Conservation (phyloP, 2,888 invertebrate genomes). For the Lasiommata megera region DNA sequence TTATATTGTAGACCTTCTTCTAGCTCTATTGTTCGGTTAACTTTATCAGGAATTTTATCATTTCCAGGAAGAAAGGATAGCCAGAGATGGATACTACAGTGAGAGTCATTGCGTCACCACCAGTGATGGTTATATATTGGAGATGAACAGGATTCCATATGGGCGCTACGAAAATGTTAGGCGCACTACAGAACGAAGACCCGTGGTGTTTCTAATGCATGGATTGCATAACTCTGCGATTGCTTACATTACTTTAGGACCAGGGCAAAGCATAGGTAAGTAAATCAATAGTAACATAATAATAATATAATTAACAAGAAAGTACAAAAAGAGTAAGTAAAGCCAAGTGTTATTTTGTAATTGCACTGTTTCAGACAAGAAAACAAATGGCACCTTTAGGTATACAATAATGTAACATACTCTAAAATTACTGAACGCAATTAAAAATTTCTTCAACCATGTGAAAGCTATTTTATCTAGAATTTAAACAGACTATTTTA, state of each 20-base stretch:
- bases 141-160: constrained; percentile 45
- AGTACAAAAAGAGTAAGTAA: no score
- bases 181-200: constrained; percentile 25
- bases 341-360: no score
- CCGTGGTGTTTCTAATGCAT: constrained; percentile 45
- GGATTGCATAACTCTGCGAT: constrained; percentile 40
- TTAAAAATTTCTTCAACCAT: no score
- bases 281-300: no score
- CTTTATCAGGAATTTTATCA: background rate
- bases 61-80: constrained; percentile 29
- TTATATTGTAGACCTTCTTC: no score
- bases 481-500: no score
- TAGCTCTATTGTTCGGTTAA: background rate
- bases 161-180: constrained; percentile 28
- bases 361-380: no score
- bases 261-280: constrained; percentile 40
- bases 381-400: no score
- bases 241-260: constrained; percentile 36
- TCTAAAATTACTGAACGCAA: no score
- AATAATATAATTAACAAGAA: no score
- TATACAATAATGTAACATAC: no score
- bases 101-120: constrained; percentile 42
- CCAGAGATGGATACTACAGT: constrained; percentile 39
- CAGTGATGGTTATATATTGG: constrained; percentile 45
- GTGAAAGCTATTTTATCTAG: no score